These are phyloP conservation scores for Plebejus melissa DNA, from an alignment of 2,888 invertebrate species.

Conservation along the genomic window DNA sequence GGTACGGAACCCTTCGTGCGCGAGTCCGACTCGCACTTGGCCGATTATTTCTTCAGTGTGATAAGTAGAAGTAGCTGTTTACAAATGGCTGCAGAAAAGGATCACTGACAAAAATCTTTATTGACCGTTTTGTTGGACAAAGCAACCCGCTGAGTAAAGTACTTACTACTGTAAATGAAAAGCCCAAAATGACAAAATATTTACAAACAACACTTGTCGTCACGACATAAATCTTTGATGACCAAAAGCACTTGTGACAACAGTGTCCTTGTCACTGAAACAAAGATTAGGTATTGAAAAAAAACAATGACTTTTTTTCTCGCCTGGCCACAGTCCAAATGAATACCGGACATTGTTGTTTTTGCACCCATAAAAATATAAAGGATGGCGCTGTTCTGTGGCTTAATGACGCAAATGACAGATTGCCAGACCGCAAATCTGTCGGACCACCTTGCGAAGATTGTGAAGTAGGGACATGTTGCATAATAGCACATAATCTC, in stretches of 20 bases:
- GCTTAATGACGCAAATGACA: conserved; percentile 41
- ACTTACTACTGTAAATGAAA: background rate
- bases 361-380: conserved; percentile 22
- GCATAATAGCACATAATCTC: conserved; percentile 75
- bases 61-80: background rate
- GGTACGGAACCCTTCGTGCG: no score
- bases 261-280: conserved; percentile 52
- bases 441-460: conserved; percentile 77
- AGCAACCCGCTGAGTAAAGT: background rate
- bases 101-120: background rate
- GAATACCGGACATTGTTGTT: conserved; percentile 32
- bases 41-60: background rate
- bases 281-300: conserved; percentile 54
- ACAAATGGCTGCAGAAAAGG: background rate
- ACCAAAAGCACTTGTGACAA: conserved; percentile 43
- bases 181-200: background rate
- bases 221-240: conserved; percentile 23
- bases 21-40: no score
- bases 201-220: background rate
- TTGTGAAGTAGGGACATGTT: conserved; percentile 72
- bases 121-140: background rate
- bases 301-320: conserved; percentile 46
- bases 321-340: conserved; percentile 42
- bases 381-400: conserved; percentile 36
- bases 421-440: conserved; percentile 70